Evolutionary conservation across 2,888 invertebrate species (phyloP), one percentile per base, ranked within the genome.

Genomic region (Drosophila stalkeri): DNA sequence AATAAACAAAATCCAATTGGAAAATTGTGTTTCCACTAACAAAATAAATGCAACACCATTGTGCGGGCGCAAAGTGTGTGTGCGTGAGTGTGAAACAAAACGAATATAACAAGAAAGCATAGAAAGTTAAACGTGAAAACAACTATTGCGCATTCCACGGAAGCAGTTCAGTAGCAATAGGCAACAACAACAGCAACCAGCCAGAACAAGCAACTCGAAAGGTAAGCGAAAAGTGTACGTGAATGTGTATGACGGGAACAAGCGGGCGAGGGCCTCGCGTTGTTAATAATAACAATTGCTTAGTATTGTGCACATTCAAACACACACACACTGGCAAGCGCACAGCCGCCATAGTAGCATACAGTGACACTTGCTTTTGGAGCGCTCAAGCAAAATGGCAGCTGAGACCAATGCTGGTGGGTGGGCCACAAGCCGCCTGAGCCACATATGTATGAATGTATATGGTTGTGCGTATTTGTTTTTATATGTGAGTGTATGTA

Each of bases 251-350:
- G 35, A 27, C 8, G n/a, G 20, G 16, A 57, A n/a, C 35, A 41
- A 16, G 75, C 72, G 47, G 55, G 55, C 61, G 31, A 31, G 7
- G 20, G 59, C 76, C 68, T 60, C 56, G 57, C 41, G 61, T 51
- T 69, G 62, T 77, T 83, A 88, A 85, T 82, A 87, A 88, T 80
- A 85, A 85, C 85, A 85, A 85, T 89, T 85, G 80, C 71, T 70
- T 61, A 55, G 70, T 79, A 82, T 82, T 86, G 83, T 82, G 39
- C 52, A 61, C 64, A 63, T 43, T 56, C 59, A 43, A 56, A 43
- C 52, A 33, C 12, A 63, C 54, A 56, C 49, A 47, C 56, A 31
- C 7, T 43, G 12, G 23, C 64, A 64, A 59, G 62, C 81, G 64
- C 67, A 65, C 67, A 64, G 65, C 59, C 62, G 59, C 55, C 51